Conservation (phyloP, 2,797 vertebrate genomes). For the Tauraco hartlaubi region DNA sequence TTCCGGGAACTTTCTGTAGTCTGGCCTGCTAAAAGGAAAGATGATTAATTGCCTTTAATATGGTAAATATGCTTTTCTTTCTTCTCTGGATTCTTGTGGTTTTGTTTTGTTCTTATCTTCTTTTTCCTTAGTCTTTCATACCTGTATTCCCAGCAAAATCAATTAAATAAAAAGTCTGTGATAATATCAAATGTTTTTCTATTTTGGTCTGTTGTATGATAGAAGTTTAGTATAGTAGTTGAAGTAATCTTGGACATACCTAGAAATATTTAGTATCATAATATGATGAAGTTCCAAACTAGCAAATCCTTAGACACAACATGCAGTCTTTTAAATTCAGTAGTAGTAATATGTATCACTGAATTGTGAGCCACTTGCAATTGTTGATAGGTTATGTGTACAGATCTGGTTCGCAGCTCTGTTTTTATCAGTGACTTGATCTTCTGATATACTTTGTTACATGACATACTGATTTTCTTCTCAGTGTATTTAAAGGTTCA, state of each 20-base stretch:
- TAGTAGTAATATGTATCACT: not conserved
- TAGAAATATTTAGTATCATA: not conserved
- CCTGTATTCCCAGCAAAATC: not conserved
- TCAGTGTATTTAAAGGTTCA: not conserved
- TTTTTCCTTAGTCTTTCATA: not conserved
- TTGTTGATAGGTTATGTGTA: not conserved
- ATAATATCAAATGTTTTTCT: not conserved
- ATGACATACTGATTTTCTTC: not conserved
- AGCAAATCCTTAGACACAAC: not conserved
- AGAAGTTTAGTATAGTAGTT: not conserved
- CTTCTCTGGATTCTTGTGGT: not conserved
- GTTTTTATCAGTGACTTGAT: not conserved
- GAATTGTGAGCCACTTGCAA: not conserved
- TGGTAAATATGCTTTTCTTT: not conserved
- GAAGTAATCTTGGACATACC: not conserved
- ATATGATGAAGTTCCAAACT: not conserved
- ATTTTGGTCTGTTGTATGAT: not conserved
- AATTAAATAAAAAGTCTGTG: not conserved
- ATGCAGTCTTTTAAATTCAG: not conserved
- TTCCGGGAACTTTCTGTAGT: conserved; percentile 4
- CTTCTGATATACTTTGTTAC: not conserved
- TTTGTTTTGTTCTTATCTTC: not conserved
- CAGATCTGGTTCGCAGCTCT: not conserved
- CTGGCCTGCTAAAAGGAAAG: not conserved
- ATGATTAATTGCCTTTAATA: conserved; percentile 1